Percentiles rank a stretch among this genome's conserved stretches.
Conservation (phyloP, 2,888 invertebrate genomes). For the Platycnemis pennipes region DNA sequence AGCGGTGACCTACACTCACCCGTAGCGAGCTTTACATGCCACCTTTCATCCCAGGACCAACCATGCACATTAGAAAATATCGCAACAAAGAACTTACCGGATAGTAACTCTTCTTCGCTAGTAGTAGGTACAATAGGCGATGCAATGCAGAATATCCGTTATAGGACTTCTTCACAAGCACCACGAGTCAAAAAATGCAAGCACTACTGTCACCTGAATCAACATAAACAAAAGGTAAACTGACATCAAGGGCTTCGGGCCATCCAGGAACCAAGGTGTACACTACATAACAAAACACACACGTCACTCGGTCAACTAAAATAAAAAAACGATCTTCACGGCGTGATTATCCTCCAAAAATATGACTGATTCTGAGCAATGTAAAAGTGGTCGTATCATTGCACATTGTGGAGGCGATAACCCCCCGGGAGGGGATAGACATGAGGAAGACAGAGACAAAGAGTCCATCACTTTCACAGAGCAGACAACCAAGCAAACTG, state of each 20-base stretch:
- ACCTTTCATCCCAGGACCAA: conserved; percentile 14
- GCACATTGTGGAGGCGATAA: conserved; percentile 41
- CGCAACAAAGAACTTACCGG: conserved; percentile 11
- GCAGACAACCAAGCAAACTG: conserved; percentile 65
- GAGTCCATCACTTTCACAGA: conserved; percentile 59
- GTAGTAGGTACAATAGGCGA: neutral
- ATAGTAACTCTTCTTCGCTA: neutral
- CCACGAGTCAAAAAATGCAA: conserved; percentile 52
- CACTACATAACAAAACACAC: conserved; percentile 64
- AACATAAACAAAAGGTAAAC: conserved; percentile 34
- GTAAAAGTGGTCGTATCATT: neutral
- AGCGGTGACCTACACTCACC: conserved; percentile 44
- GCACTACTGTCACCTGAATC: conserved; percentile 45
- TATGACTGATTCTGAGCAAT: conserved; percentile 13
- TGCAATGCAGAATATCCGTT: conserved; percentile 40
- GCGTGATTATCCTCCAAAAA: neutral
- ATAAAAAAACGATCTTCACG: neutral
- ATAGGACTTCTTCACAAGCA: conserved; percentile 35
- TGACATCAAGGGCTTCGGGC: conserved; percentile 9
- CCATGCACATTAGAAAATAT: neutral
- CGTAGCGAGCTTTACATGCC: neutral
- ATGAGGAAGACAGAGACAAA: conserved; percentile 37
- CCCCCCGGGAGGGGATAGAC: conserved; percentile 54
- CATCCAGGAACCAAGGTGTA: conserved; percentile 51
- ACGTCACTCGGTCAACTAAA: conserved; percentile 55